phyloP scores from a whole-genome alignment of 2,113 vertebrate species.

The Taxidea taxus region DNA sequence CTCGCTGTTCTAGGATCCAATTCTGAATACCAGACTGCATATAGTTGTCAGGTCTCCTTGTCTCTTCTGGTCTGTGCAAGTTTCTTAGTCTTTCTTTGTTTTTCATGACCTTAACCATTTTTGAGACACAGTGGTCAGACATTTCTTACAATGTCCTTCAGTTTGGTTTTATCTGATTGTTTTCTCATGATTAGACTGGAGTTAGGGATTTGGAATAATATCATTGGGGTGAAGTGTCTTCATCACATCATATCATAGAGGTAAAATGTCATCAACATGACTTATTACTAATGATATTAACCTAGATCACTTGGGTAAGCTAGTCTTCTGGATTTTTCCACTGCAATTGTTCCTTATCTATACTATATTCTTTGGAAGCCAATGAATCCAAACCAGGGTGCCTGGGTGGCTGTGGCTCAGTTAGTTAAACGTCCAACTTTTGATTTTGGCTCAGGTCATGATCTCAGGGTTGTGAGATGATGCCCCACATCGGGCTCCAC shows the following conservation, averaged over 20 bases:
- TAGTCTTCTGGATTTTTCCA: neutral
- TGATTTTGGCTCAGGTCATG: neutral
- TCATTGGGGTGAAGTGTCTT: neutral
- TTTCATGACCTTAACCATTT: neutral
- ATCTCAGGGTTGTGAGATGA: neutral
- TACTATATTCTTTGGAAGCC: neutral
- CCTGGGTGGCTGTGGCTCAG: neutral
- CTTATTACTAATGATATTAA: neutral
- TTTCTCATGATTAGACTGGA: neutral
- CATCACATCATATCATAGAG: neutral
- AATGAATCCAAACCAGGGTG: neutral
- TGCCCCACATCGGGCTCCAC: neutral
- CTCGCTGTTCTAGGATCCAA: neutral
- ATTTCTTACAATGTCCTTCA: neutral
- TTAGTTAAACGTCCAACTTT: neutral
- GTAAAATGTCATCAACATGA: neutral
- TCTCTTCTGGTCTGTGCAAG: neutral
- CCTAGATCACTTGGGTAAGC: neutral
- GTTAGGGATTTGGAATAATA: neutral
- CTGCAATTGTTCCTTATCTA: neutral
- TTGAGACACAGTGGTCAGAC: neutral
- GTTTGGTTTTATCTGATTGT: neutral
- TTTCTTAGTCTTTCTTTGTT: neutral
- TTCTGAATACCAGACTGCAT: neutral
- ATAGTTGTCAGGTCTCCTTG: neutral